Evolutionary conservation across 2,797 vertebrate genomes (phyloP), one percentile per base, ranked within the genome.

Genomic region (Ara ararauna): DNA sequence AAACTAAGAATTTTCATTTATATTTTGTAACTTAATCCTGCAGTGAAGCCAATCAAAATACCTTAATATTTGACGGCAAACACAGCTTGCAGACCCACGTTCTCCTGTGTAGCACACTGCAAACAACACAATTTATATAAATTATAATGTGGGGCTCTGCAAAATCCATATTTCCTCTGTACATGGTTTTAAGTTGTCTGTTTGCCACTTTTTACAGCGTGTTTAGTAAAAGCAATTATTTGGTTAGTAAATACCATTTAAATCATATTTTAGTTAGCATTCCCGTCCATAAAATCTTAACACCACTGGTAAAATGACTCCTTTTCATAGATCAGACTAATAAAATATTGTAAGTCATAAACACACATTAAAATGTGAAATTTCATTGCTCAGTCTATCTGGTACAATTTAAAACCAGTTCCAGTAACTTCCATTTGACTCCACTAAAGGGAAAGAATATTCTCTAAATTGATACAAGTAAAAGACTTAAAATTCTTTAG

Each of bases 201-300:
- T 76, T 97, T 96, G 97, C 96, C 97, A 96, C 96, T 95, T 97
- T 97, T 97, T 95, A 97, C 97, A 96, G 97, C 66, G 93, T 61
- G 27, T 96, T 97, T 96, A 96, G 95, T 92, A 95, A 97, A 96
- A 96, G 95, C 88, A 97, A 97, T 97, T 93, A 95, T 78, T 98
- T 98, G 97, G 95, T 97, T 97, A 96, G 96, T 97, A 98, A 98
- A 98, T 97, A 97, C 89, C 81, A 96, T 94, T 97, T 97, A 98
- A 97, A 97, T 96, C 2, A 96, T 95, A 97, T 97, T 97, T 97
- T 90, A 96, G 89, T 96, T 95, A 97, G 94, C 92, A 96, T 27
- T 94, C 81, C 45, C 0, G 0, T 82, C 85, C 51, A 97, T 97
- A 97, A 98, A 97, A 93, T 93, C 83, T 95, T 94, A 97, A 95